Evolutionary conservation across 2,113 vertebrate genomes (phyloP).

Genomic region (Edolisoma coerulescens): DNA sequence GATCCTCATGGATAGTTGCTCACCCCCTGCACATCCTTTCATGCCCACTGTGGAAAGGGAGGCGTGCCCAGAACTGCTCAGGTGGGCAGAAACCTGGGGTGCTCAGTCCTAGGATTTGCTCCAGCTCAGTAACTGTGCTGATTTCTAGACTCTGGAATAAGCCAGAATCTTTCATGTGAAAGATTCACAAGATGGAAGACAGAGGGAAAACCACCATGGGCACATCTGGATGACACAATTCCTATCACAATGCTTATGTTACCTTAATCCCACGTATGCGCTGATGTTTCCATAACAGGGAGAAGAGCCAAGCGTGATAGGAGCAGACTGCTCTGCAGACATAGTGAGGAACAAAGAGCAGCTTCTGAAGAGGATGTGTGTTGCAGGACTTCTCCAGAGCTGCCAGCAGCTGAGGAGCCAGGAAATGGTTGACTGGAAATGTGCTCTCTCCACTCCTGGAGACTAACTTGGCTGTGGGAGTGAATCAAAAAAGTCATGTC

Average conservation of each 20-base stretch:
- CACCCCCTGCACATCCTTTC: rapidly evolving
- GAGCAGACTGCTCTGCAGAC: background rate
- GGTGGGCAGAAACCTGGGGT: background rate
- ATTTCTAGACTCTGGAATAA: background rate
- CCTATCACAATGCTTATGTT: background rate
- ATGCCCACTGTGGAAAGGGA: background rate
- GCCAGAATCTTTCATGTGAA: background rate
- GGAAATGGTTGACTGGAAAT: background rate
- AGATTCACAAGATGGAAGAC: background rate
- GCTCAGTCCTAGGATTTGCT: background rate
- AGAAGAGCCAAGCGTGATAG: background rate
- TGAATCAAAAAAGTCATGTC: background rate
- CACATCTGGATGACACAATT: background rate
- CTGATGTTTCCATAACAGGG: background rate
- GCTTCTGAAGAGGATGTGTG: background rate
- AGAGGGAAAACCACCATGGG: background rate
- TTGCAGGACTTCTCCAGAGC: background rate
- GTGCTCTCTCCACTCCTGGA: background rate
- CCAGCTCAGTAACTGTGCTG: background rate
- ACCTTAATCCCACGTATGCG: background rate
- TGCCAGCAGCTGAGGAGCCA: background rate
- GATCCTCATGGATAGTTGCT: background rate
- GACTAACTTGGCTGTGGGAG: background rate
- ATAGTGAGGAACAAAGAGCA: background rate
- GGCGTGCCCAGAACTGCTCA: background rate